Percentiles rank a stretch among this genome's conserved stretches.
phyloP scores from a whole-genome alignment of 2,888 invertebrate genomes.

The Cerastoderma edule region DNA sequence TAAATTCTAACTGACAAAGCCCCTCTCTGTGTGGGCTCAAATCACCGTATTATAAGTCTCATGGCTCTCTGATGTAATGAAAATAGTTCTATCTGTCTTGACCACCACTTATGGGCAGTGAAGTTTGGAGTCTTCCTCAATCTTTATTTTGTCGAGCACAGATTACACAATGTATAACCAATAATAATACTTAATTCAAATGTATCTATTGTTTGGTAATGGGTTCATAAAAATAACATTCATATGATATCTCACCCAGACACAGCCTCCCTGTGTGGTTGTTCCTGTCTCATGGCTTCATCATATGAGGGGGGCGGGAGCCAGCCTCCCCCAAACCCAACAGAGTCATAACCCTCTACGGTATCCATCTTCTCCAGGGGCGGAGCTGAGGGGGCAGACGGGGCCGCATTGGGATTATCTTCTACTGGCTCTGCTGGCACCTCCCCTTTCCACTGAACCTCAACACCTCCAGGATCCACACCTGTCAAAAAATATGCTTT shows the following conservation, averaged over 20 bases:
- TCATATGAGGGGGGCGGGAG: conserved; percentile 75
- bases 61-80: too few relatives aligned
- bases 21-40: too few relatives aligned
- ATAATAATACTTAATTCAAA: too few relatives aligned
- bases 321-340: conserved; percentile 84
- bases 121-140: too few relatives aligned
- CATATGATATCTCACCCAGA: conserved; percentile 70
- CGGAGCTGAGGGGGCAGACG: conserved; percentile 75
- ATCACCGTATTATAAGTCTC: too few relatives aligned
- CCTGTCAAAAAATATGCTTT: not conserved
- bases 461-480: conserved; percentile 33
- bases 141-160: too few relatives aligned
- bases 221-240: too few relatives aligned
- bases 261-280: conserved; percentile 66
- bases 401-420: conserved; percentile 63
- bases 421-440: conserved; percentile 64
- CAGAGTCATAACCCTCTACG: conserved; percentile 84
- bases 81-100: too few relatives aligned
- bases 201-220: too few relatives aligned
- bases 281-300: conserved; percentile 61
- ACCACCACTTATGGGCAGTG: too few relatives aligned
- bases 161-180: too few relatives aligned
- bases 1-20: too few relatives aligned
- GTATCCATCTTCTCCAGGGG: conserved; percentile 84
- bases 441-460: conserved; percentile 61